Conservation (phyloP, 2,797 vertebrate genomes). For the Centropyge bicolor region DNA sequence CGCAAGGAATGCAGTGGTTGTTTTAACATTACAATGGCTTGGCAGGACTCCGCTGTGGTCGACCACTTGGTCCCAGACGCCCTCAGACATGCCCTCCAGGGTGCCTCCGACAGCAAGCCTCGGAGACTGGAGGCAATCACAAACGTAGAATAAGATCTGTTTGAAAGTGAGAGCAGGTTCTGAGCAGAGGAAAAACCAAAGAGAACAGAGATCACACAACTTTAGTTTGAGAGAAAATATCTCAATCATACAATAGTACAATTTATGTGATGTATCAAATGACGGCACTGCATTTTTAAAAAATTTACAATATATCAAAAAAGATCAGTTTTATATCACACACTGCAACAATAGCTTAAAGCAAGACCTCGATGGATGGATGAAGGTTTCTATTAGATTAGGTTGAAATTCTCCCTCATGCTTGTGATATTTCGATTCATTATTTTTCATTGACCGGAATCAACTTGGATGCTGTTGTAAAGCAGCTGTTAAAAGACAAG, state of each 20-base stretch:
- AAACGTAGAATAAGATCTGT: constrained; percentile 55
- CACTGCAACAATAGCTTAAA: not conserved
- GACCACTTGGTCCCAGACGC: constrained; percentile 69
- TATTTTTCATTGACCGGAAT: not conserved
- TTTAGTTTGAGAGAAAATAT: constrained; percentile 28
- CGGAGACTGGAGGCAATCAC: constrained; percentile 48
- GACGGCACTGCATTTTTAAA: not conserved
- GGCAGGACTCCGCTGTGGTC: constrained; percentile 71
- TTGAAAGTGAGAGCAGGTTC: constrained; percentile 50
- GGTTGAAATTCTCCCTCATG: not conserved
- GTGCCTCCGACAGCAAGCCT: constrained; percentile 54
- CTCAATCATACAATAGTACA: constrained; percentile 9
- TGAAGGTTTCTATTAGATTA: not conserved
- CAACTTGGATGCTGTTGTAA: not conserved
- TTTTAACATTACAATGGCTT: constrained; percentile 83
- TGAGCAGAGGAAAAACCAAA: constrained; percentile 32
- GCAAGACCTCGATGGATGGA: no score
- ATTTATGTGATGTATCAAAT: constrained; percentile 19
- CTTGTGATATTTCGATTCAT: not conserved
- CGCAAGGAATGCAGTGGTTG: constrained; percentile 80
- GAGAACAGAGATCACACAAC: constrained; percentile 12
- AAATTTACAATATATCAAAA: constrained; percentile 8
- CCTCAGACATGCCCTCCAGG: constrained; percentile 68
- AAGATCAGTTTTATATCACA: not conserved
- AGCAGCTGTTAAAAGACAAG: not conserved